Evolutionary conservation across 1,140 invertebrate genomes (phyloP), one percentile per base, ranked within the genome.

Genomic region (Orchestia grillus): DNA sequence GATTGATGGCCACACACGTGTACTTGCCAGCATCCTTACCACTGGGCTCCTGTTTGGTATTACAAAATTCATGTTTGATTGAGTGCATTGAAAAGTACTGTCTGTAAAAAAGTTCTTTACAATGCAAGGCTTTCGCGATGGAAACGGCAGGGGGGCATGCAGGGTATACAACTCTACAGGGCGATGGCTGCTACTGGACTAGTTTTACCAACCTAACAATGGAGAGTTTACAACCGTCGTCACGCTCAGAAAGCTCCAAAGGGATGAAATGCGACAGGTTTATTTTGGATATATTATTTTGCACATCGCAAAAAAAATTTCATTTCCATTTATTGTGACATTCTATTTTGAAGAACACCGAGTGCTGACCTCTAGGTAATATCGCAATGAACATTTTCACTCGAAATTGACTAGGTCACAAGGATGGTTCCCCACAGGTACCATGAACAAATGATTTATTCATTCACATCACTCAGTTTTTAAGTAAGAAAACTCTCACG

Each of bases 1-100:
- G 99, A 97, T 99, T 99, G 97, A 99, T 98, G 23, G 99, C 99
- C 97, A 99, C 98, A 98, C 99, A 99, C 97, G 99, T 98, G 98
- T 99, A 99, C 96, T 99, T 99, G 90, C 99, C 99, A 97, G 99
- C 99, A 98, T 99, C 99, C 96, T 98, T 98, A 97, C 98, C 98
- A 95, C 98, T 98, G 96, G 99, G 99, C 97, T 99, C 99, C 98
- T 99, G 97, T 96, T 98, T 97, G 97, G 96, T 77, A 96, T 96
- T 87, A 96, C 57, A 94, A 96, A 96, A 43, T 96, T 57, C 40
- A 92, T 97, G 43, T 44, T 94, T 45, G 92, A 44, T 44, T 94
- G 41, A 94, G 43, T 94, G 43, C 43, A 45, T 40, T 11, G 92
- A 47, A 45, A 94, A 94, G 6, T 44, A 40, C 8, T 94, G 44